Evolutionary conservation across 2,113 vertebrate genomes (phyloP), one percentile per base, ranked within the genome.

Genomic region (Baryphthengus martii): DNA sequence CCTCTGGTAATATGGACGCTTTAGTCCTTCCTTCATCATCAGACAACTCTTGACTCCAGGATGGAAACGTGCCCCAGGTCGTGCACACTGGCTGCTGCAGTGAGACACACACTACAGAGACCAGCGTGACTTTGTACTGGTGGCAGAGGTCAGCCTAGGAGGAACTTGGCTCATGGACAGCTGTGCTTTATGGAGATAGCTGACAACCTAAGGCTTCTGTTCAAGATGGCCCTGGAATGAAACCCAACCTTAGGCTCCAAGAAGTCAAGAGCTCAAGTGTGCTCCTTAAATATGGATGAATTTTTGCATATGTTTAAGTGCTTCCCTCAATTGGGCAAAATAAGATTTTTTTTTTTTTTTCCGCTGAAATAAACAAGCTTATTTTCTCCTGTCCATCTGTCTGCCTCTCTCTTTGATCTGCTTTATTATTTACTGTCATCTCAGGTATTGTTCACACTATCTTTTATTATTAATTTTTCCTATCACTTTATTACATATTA

Each of bases 11-110:
- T 28, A 58, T 4, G 23, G 47, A 33, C 20, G 35, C 3, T 79
- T 83, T 33, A 72, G 20, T 74, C 11, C 24, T 53, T 55, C 35
- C 33, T 94, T 78, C 65, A 29, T 77, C 37, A 18, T 59, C 61
- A 59, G 55, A 81, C 31, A 35, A 53, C 8, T 78, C 55, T 73
- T 66, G 31, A 62, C 42, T 81, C 11, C 47, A 55, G 45, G 17
- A 58, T 56, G 2, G 4, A 72, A 56, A 72, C 8, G 20, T 0
- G 9, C 5, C 28, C 17, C 21, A 44, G 74, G 65, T 72, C 56
- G 84, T 1, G 0, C 35, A 92, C 0, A 0, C 26, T 89, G 59
- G 47, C 35, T 78, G 59, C 17, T 3, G 0, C 24, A 59, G 6
- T 35, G 49, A 68, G 21, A 44, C 37, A 62, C 18, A 5, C 12